These are phyloP conservation scores for Drosophila watanabei DNA, from an alignment of 1,140 invertebrate genomes.

Conservation along the genomic window DNA sequence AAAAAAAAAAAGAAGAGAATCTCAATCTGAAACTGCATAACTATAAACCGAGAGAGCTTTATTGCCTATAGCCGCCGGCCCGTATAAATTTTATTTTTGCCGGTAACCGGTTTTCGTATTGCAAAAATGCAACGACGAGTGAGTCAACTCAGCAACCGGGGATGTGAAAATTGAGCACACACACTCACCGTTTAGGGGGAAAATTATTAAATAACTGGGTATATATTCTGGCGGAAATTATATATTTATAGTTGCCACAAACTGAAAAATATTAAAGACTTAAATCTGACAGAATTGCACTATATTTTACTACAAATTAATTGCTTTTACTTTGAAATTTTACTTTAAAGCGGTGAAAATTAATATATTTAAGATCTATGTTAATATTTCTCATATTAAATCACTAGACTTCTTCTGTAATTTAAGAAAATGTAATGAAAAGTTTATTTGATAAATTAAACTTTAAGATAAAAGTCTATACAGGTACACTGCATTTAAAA, in stretches of 20 bases:
- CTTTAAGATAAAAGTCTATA: neutral
- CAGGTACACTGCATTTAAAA: constrained; percentile 5
- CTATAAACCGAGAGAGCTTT: constrained; percentile 44
- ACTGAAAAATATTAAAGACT: neutral
- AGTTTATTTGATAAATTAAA: neutral
- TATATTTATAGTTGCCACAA: constrained; percentile 5
- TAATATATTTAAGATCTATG: neutral
- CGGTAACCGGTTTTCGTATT: constrained; percentile 76
- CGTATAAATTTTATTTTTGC: constrained; percentile 55
- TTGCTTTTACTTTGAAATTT: neutral
- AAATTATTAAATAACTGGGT: neutral
- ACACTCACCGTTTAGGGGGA: neutral
- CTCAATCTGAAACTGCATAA: constrained; percentile 50
- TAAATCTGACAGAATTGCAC: neutral
- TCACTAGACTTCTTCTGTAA: neutral
- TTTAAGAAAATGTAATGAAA: neutral
- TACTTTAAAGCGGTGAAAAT: neutral
- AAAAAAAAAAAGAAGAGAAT: constrained; percentile 31
- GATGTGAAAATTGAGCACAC: constrained; percentile 28
- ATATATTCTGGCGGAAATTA: neutral
- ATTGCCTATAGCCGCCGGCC: constrained; percentile 12
- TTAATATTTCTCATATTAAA: neutral
- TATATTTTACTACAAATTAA: constrained; percentile 3
- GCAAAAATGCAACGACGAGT: constrained; percentile 57
- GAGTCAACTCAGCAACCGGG: constrained; percentile 35